Evolutionary conservation across 2,797 vertebrate genomes (phyloP), one percentile per base, ranked within the genome.

Genomic region (Miichthys miiuy): DNA sequence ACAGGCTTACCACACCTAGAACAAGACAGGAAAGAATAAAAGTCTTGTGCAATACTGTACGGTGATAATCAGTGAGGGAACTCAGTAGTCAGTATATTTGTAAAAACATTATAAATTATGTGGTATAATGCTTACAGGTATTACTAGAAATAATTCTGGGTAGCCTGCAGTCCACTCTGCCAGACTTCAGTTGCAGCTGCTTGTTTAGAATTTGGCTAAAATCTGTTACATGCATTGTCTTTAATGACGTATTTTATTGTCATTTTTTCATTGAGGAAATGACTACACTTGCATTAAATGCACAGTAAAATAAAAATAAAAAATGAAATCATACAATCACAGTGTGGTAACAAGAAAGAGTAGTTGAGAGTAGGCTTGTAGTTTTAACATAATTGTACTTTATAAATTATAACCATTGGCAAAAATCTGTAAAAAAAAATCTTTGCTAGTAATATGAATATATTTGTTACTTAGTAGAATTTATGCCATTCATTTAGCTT

Each of bases 1-100:
- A 96, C 23, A 96, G 87, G 83, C 94, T 93, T 9, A 96, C 94
- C 94, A 96, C 95, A 68, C 96, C 96, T 96, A 89, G 17, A 80
- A 75, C 12, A 69, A 84, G 42, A 86, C 23, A 78, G 20, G 52
- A 21, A 16, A 48, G 5, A 30, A 20, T 20, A 44, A 65, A 44
- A 66, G 38, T 41, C n/a, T 38, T 25, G 14, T 8, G 1, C n/a
- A 41, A 16, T 6, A 20, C 41, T 1, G 18, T 4, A 38, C 5
- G 5, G 13, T 66, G 63, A 3, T 12, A 21, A 16, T 38, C 10
- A 60, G 18, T 60, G 20, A 20, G 17, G 10, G 7, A 57, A 34
- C 27, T 57, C 34, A 21, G n/a, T n/a, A 13, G 14, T 38, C 18
- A 57, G 57, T 46, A 23, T 27, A 20, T 27, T 30, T 75, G 11